These are phyloP conservation scores for Tortrix viridana DNA, from an alignment of 2,888 invertebrate genomes.

Conservation along the genomic window DNA sequence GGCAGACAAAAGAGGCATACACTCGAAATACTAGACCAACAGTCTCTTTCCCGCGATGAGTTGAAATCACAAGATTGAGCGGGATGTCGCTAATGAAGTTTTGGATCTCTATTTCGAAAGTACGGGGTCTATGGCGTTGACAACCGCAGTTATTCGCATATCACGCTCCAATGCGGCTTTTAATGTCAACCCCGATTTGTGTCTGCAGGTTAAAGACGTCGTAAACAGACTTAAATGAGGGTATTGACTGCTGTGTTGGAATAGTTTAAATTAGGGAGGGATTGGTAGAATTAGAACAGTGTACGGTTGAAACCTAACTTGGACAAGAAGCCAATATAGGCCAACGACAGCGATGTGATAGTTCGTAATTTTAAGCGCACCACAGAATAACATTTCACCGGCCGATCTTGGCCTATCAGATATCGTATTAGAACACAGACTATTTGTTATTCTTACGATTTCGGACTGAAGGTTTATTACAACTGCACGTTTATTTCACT, in stretches of 20 bases:
- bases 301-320: too few species aligned
- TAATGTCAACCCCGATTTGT: slow-evolving; percentile 16
- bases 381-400: too few species aligned
- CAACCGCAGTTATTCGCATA: slow-evolving; percentile 37
- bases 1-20: slow-evolving; percentile 38
- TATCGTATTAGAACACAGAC: too few species aligned
- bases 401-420: too few species aligned
- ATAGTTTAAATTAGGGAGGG: background rate
- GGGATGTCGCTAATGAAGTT: background rate
- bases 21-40: background rate
- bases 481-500: too few species aligned
- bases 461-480: too few species aligned
- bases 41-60: background rate
- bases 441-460: too few species aligned
- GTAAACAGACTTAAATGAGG: slow-evolving; percentile 7
- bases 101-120: background rate
- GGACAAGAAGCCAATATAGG: too few species aligned
- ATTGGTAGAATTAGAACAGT: too few species aligned
- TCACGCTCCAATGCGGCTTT: slow-evolving; percentile 32
- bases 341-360: too few species aligned
- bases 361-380: too few species aligned
- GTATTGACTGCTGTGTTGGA: slow-evolving; percentile 11
- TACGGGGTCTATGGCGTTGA: slow-evolving; percentile 34
- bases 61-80: background rate
- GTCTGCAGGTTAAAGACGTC: slow-evolving; percentile 12